Evolutionary conservation across 2,113 vertebrate species (phyloP).

Genomic region (Indicator maculatus): DNA sequence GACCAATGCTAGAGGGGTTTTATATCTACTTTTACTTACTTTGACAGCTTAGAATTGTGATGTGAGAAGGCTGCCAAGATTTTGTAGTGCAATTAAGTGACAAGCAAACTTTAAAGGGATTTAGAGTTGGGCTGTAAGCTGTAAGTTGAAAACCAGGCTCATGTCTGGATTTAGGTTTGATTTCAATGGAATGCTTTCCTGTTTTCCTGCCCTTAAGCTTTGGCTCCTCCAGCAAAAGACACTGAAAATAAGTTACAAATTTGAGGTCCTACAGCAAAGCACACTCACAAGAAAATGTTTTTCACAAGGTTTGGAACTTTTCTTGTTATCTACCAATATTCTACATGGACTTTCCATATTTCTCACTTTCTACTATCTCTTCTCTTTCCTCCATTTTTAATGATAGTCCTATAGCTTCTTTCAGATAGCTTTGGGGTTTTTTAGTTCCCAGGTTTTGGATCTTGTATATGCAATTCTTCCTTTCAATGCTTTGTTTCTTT

Average conservation of each 20-base stretch:
- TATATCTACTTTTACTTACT: slow-evolving; percentile 47
- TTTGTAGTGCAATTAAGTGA: slow-evolving; percentile 53
- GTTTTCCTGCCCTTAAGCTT: slow-evolving; percentile 30
- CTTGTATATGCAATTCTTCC: neutral
- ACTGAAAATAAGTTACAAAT: neutral
- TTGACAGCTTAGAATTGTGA: slow-evolving; percentile 51
- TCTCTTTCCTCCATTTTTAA: neutral
- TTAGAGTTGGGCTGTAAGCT: slow-evolving; percentile 32
- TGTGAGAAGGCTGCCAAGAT: slow-evolving; percentile 39
- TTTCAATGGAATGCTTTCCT: slow-evolving; percentile 32
- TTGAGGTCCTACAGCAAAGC: neutral
- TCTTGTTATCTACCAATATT: neutral
- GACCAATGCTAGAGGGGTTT: slow-evolving; percentile 7
- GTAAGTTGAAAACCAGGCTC: slow-evolving; percentile 48
- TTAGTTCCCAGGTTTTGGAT: neutral
- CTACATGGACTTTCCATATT: neutral
- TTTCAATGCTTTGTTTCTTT: neutral
- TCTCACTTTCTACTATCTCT: neutral
- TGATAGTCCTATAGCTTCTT: neutral
- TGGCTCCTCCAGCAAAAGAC: neutral
- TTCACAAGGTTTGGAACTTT: neutral
- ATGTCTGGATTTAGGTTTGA: slow-evolving; percentile 41
- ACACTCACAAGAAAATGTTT: neutral
- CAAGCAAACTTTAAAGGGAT: slow-evolving; percentile 56
- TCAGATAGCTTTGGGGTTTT: neutral